Evolutionary conservation across 2,797 vertebrate species (phyloP).

Genomic region (Gambusia yucatana): DNA sequence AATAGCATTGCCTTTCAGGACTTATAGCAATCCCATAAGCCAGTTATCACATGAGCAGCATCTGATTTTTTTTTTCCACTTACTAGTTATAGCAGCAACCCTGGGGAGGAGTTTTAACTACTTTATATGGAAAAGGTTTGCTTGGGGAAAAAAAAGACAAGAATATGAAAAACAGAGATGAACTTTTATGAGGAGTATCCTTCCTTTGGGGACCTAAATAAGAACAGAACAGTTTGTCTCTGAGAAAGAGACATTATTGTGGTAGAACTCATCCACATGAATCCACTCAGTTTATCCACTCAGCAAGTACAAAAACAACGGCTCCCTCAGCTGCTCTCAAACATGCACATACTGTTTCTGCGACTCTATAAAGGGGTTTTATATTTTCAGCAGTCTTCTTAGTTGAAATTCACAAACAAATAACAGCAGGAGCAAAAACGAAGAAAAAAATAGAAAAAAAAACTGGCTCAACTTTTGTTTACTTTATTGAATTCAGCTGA

Average conservation of each 20-base stretch:
- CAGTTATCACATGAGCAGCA: slow-evolving; percentile 56
- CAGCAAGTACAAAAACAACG: slow-evolving; percentile 40
- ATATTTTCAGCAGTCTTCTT: slow-evolving; percentile 14
- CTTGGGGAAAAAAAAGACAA: slow-evolving; percentile 11
- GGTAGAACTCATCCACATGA: slow-evolving; percentile 65
- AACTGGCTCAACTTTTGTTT: slow-evolving; percentile 14
- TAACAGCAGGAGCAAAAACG: not conserved
- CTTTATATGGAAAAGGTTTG: slow-evolving; percentile 13
- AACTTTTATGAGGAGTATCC: slow-evolving; percentile 23
- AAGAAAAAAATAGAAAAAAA: not conserved
- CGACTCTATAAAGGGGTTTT: slow-evolving; percentile 21
- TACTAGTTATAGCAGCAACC: slow-evolving; percentile 18
- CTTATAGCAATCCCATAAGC: slow-evolving; percentile 2
- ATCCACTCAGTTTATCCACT: slow-evolving; percentile 63
- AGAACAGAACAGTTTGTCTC: slow-evolving; percentile 55
- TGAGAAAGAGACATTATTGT: slow-evolving; percentile 68
- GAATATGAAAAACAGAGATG: slow-evolving; percentile 25
- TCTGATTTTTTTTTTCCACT: slow-evolving; percentile 38
- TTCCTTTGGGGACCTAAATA: slow-evolving; percentile 52
- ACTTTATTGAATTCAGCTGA: slow-evolving; percentile 20
- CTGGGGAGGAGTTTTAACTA: slow-evolving; percentile 5
- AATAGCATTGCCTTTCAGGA: slow-evolving; percentile 21
- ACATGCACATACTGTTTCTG: slow-evolving; percentile 59
- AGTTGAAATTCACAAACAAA: slow-evolving; percentile 27
- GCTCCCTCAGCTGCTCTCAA: slow-evolving; percentile 43